Evolutionary conservation across 2,113 vertebrate species (phyloP), one percentile per base, ranked within the genome.

Genomic region (Phalacrocorax carbo): DNA sequence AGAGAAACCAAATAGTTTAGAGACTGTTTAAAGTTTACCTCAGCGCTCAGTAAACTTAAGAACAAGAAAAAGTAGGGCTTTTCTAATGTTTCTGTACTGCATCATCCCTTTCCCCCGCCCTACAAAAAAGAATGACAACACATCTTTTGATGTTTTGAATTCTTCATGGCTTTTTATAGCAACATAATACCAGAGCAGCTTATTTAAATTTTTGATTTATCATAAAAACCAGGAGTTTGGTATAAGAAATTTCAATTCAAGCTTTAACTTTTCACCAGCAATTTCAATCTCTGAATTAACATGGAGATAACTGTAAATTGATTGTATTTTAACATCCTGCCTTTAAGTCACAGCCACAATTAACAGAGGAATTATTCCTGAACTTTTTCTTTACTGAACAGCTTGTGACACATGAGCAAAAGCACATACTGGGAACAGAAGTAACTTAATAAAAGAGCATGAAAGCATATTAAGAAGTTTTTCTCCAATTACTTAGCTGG

Each of bases 21-120:
- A 65, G 49, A 11, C 48, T 62, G 36, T 82, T 87, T 75, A 36
- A 83, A 75, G 69, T 86, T 87, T 57, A 78, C 32, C n/a, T 42
- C 55, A 80, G 64, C 32, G n/a, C 27, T 42, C 61, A 11, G 49
- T 52, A 9, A 51, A 68, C 72, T 12, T 58, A 58, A 79, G 61
- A 60, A 76, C 58, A 72, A n/a, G 66, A 51, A 75, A 86, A 95
- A 94, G 72, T 68, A 89, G 84, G 89, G 52, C 86, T 96, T 38
- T 66, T 88, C 68, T 34, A 38, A 32, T 13, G 11, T 71, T 81
- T 38, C 76, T 86, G 49, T 65, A 32, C 72, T 16, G 40, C 72
- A 73, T 21, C 73, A 76, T 42, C 66, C 36, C n/a, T 64, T 58
- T 76, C 29, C 21, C 13, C 17, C 34, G n/a, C 68, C 62, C 87